phyloP scores from a whole-genome alignment of 2,797 vertebrate species.

The Euphonia xanthogaster region DNA sequence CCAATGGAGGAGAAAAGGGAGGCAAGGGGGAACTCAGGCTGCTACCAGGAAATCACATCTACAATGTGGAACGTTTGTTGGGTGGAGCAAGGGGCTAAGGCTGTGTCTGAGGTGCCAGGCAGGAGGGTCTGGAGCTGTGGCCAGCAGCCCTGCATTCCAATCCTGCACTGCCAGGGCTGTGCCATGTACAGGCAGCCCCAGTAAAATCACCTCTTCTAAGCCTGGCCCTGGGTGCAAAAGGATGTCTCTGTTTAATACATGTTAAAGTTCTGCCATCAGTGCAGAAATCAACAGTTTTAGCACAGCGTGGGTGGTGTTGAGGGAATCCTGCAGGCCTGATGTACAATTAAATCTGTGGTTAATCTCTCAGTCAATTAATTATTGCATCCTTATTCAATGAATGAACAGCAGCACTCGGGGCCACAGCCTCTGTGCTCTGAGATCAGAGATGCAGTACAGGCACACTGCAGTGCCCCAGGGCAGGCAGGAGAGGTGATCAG shows the following conservation, averaged over 20 bases:
- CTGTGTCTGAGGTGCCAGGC: background rate
- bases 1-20: background rate
- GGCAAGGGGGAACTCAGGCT: background rate
- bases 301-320: fast-evolving
- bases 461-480: background rate
- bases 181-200: background rate
- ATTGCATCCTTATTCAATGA: background rate
- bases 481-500: background rate
- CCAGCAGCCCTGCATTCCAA: fast-evolving
- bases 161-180: fast-evolving
- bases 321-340: background rate
- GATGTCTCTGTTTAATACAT: background rate
- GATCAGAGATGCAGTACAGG: background rate
- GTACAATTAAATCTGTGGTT: background rate
- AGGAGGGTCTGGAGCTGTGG: background rate
- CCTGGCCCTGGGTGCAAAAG: background rate
- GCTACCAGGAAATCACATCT: background rate
- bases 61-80: background rate
- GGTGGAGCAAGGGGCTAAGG: background rate
- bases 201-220: background rate
- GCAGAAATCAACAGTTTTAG: background rate
- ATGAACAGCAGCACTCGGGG: background rate
- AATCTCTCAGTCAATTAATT: background rate
- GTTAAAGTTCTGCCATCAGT: background rate
- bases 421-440: background rate